Percentiles rank a stretch among this genome's conserved stretches.
These are phyloP conservation scores for Aphelenchoides bicaudatus DNA, from an alignment of 2,888 invertebrate species.

Conservation along the genomic window DNA sequence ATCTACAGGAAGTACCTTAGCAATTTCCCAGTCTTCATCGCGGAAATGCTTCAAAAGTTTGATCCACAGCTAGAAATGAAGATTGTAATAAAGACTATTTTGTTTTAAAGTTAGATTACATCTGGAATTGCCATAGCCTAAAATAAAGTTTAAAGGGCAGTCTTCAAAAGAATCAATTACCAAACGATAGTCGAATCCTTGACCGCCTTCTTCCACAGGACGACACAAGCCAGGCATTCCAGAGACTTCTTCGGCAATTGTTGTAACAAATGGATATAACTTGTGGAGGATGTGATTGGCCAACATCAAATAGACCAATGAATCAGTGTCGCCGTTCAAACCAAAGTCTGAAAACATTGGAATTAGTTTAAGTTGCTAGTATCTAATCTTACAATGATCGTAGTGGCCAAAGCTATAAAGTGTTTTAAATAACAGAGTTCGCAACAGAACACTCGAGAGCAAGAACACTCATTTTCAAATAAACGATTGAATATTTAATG, in stretches of 20 bases:
- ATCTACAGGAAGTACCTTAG: too few relatives aligned
- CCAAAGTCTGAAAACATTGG: conserved; percentile 76
- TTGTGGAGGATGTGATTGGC: conserved; percentile 84
- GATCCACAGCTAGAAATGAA: too few relatives aligned
- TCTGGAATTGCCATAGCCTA: conserved; percentile 99
- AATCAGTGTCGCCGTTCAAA: conserved; percentile 90
- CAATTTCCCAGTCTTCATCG: conserved; percentile 92
- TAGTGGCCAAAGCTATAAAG: conserved; percentile 66
- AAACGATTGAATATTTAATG: background rate
- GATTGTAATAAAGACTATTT: too few relatives aligned
- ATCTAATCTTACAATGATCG: conserved; percentile 35
- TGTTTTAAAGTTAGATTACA: too few relatives aligned
- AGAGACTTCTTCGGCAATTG: conserved; percentile 98
- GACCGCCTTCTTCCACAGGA: conserved; percentile 85
- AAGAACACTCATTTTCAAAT: conserved; percentile 17
- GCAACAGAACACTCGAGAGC: conserved; percentile 30
- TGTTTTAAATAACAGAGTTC: too few relatives aligned
- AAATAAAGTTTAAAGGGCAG: too few relatives aligned
- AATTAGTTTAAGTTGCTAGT: conserved; percentile 69
- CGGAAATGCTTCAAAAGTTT: conserved; percentile 65
- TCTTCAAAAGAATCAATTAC: too few relatives aligned
- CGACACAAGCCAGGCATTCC: conserved; percentile 97
- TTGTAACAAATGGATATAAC: conserved; percentile 72
- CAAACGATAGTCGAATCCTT: conserved; percentile 88
- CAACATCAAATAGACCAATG: conserved; percentile 85